phyloP scores from a whole-genome alignment of 2,113 vertebrate species.

The Mobula birostris region DNA sequence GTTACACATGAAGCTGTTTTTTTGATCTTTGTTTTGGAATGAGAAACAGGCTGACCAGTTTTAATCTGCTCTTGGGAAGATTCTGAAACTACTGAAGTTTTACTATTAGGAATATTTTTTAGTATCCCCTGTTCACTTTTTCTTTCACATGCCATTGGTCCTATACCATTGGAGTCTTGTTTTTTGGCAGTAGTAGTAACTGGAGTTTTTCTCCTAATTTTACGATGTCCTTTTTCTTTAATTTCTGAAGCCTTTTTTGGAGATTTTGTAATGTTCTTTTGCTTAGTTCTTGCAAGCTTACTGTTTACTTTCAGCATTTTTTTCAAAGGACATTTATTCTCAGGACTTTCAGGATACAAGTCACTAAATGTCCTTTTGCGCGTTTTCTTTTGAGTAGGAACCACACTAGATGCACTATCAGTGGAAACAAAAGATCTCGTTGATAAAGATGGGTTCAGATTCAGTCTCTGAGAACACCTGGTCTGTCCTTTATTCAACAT shows the following conservation, averaged over 20 bases:
- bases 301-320: background rate
- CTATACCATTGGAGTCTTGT: no score
- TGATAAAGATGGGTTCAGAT: background rate
- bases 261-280: background rate
- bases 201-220: background rate
- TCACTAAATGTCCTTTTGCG: background rate
- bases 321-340: background rate
- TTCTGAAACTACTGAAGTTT: background rate
- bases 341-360: background rate
- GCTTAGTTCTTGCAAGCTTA: background rate
- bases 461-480: conserved; percentile 17
- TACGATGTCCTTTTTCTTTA: background rate
- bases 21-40: background rate
- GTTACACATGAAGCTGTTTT: background rate
- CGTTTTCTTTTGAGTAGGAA: background rate
- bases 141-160: background rate
- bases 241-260: background rate
- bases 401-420: background rate
- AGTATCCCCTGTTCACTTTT: background rate
- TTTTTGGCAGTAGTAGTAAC: background rate
- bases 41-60: background rate
- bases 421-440: background rate
- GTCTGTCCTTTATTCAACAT: background rate
- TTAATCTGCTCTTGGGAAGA: background rate
- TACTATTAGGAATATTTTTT: background rate